Percentiles rank a stretch among this genome's conserved stretches.
These are phyloP conservation scores for Polydrusus cervinus DNA, from an alignment of 2,888 invertebrate species.

Conservation along the genomic window DNA sequence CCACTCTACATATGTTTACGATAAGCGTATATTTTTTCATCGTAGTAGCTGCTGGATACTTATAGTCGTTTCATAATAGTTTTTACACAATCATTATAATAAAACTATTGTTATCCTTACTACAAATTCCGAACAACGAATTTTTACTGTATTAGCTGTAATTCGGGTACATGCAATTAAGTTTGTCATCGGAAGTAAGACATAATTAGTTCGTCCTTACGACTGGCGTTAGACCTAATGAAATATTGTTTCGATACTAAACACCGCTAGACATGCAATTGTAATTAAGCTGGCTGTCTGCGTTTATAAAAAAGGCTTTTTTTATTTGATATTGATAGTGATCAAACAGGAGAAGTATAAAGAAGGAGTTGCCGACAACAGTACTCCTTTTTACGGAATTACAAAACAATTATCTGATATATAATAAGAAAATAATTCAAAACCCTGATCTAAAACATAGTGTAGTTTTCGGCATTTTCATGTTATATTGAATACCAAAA, in stretches of 20 bases:
- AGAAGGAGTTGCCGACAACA: background rate
- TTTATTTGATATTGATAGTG: slow-evolving; percentile 42
- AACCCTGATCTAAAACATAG: no score
- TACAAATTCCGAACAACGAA: no score
- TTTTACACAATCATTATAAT: background rate
- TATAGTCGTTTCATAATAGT: no score
- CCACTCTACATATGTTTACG: no score
- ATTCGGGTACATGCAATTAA: slow-evolving; percentile 35
- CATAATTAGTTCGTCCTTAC: slow-evolving; percentile 47
- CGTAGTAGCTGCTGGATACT: no score
- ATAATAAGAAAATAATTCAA: background rate
- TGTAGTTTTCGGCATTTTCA: no score
- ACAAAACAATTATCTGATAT: background rate
- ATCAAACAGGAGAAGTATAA: slow-evolving; percentile 24
- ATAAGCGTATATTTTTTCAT: no score
- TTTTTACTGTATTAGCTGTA: background rate
- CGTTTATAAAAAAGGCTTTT: slow-evolving; percentile 42
- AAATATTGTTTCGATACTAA: slow-evolving; percentile 43
- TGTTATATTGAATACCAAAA: no score
- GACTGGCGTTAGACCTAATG: slow-evolving; percentile 43
- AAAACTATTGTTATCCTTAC: no score
- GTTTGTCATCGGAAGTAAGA: slow-evolving; percentile 45
- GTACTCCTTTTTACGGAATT: background rate
- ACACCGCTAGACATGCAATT: slow-evolving; percentile 47
- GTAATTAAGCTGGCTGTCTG: slow-evolving; percentile 49